Evolutionary conservation across 2,113 vertebrate species (phyloP).

Genomic region (Scopus umbretta): DNA sequence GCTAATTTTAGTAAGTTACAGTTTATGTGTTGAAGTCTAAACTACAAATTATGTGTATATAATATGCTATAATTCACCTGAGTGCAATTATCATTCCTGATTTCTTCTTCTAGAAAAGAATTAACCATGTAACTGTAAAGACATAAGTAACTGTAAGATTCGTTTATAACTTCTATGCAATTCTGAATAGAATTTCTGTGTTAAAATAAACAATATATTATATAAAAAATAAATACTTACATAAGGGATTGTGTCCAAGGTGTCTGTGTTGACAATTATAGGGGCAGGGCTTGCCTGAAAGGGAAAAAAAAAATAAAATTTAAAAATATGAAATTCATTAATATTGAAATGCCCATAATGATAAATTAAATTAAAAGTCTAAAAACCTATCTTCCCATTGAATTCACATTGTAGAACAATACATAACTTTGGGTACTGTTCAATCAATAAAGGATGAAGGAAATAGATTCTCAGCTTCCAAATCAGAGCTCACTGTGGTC

Average conservation of each 20-base stretch:
- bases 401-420: neutral
- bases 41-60: neutral
- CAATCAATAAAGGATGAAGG: neutral
- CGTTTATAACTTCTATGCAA: neutral
- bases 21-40: neutral
- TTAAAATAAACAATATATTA: neutral
- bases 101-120: neutral
- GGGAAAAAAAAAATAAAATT: neutral
- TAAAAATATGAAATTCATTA: neutral
- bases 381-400: neutral
- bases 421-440: neutral
- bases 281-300: slow-evolving; percentile 92
- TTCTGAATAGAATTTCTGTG: neutral
- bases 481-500: neutral
- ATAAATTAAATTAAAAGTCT: neutral
- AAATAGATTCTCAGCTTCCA: neutral
- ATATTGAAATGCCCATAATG: neutral
- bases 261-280: slow-evolving; percentile 96
- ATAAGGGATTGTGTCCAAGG: slow-evolving; percentile 94
- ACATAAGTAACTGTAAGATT: neutral
- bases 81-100: neutral
- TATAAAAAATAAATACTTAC: slow-evolving; percentile 77
- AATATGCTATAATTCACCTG: neutral
- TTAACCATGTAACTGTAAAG: neutral
- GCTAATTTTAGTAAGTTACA: neutral